These are phyloP conservation scores for Cariama cristata DNA, from an alignment of 2,113 vertebrate species.

Conservation along the genomic window DNA sequence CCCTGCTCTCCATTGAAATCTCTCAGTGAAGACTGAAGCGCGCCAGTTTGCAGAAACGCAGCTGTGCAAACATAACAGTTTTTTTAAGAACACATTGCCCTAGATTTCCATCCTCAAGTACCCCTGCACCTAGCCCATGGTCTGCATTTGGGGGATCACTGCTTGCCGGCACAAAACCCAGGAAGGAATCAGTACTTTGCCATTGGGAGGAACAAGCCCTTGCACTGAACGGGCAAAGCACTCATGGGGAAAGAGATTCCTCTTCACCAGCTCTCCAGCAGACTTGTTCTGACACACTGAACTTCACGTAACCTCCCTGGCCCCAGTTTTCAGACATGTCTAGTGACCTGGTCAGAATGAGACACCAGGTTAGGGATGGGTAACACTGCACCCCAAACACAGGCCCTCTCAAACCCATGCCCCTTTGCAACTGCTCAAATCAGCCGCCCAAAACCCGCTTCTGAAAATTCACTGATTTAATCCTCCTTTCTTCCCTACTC, in stretches of 20 bases:
- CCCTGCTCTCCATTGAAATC: neutral
- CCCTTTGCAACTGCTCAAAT: neutral
- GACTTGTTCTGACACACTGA: neutral
- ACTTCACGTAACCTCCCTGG: neutral
- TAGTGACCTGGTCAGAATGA: neutral
- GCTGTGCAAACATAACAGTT: neutral
- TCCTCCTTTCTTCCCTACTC: neutral
- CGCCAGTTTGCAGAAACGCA: neutral
- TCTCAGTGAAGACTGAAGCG: neutral
- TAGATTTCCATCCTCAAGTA: neutral
- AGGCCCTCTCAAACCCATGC: neutral
- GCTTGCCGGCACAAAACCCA: neutral
- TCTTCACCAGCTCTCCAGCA: neutral
- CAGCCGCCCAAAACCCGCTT: neutral
- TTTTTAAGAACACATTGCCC: neutral
- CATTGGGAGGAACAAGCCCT: neutral
- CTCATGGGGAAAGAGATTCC: neutral
- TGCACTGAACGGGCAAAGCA: neutral
- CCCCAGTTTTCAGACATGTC: neutral
- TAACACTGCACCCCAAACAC: neutral
- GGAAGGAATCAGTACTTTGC: neutral
- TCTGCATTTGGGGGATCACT: neutral
- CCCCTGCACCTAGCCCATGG: fast-evolving
- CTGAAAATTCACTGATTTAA: fast-evolving
- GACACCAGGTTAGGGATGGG: neutral